These are phyloP conservation scores for Paedocypris sp. DNA, from an alignment of 2,113 vertebrate genomes.

Conservation along the genomic window DNA sequence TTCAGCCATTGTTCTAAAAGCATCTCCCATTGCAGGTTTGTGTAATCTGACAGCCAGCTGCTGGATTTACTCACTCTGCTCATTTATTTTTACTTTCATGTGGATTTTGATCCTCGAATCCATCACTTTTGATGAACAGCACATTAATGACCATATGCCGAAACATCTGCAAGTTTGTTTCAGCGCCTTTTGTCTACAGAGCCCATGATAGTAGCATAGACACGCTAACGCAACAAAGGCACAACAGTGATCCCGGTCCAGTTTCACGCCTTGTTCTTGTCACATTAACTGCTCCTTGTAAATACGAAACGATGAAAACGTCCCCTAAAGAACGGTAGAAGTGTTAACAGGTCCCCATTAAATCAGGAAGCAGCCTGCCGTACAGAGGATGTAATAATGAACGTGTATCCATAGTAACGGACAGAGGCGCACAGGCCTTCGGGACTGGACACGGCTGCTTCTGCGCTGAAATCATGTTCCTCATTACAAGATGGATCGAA, in stretches of 20 bases:
- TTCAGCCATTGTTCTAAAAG: too few relatives aligned
- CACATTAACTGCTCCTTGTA: too few relatives aligned
- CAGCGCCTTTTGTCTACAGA: not conserved
- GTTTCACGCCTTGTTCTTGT: not conserved
- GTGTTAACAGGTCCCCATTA: not conserved
- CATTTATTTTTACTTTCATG: too few relatives aligned
- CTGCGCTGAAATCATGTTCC: not conserved
- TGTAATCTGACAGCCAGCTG: too few relatives aligned
- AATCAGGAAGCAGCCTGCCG: not conserved
- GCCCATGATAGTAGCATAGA: not conserved
- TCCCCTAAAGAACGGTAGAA: not conserved
- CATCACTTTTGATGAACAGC: not conserved
- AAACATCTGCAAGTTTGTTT: not conserved
- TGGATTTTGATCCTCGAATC: not conserved
- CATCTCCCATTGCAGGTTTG: too few relatives aligned
- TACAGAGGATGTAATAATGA: not conserved
- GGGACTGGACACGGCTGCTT: not conserved
- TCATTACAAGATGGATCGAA: slow-evolving; percentile 10
- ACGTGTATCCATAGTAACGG: not conserved
- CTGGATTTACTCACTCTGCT: not conserved
- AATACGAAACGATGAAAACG: not conserved
- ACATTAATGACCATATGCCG: not conserved
- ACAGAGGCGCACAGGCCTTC: not conserved
- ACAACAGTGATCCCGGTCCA: too few relatives aligned
- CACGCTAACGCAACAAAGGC: not conserved